Percentiles rank a stretch among this genome's conserved stretches.
These are phyloP conservation scores for Axis porcinus DNA, from an alignment of 2,113 vertebrate genomes.

Conservation along the genomic window DNA sequence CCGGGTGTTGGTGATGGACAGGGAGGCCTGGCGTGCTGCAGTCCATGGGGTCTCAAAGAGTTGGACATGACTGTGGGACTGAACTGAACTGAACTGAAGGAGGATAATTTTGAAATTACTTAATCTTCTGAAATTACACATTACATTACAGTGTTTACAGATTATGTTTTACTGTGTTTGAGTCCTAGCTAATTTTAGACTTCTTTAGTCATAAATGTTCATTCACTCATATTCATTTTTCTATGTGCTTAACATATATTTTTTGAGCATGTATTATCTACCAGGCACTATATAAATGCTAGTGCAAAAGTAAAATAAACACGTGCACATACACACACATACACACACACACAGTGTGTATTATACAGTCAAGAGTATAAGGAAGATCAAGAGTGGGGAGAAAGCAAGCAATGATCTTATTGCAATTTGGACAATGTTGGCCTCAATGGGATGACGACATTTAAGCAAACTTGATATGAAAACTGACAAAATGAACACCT, in stretches of 20 bases:
- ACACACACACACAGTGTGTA: neutral
- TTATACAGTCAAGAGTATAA: neutral
- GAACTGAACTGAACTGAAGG: neutral
- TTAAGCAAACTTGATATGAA: neutral
- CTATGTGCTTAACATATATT: neutral
- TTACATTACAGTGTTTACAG: neutral
- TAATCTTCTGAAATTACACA: neutral
- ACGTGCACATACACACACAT: neutral
- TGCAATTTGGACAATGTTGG: neutral
- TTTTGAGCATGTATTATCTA: neutral
- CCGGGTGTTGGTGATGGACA: neutral
- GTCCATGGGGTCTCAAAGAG: neutral
- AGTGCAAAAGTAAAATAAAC: neutral
- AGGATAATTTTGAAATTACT: neutral
- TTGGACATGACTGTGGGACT: rapidly evolving
- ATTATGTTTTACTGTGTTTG: neutral
- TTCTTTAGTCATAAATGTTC: neutral
- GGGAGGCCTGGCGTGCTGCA: neutral
- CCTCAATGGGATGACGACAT: neutral
- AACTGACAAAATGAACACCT: neutral
- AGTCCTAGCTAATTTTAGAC: neutral
- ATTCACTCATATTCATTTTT: neutral
- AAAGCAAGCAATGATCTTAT: neutral
- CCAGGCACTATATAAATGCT: neutral
- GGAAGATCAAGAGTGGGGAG: neutral